A percentile compares a stretch with the other conserved stretches of the same genome.
phyloP scores from a whole-genome alignment of 2,888 invertebrate species.

The Nomada fucata region DNA sequence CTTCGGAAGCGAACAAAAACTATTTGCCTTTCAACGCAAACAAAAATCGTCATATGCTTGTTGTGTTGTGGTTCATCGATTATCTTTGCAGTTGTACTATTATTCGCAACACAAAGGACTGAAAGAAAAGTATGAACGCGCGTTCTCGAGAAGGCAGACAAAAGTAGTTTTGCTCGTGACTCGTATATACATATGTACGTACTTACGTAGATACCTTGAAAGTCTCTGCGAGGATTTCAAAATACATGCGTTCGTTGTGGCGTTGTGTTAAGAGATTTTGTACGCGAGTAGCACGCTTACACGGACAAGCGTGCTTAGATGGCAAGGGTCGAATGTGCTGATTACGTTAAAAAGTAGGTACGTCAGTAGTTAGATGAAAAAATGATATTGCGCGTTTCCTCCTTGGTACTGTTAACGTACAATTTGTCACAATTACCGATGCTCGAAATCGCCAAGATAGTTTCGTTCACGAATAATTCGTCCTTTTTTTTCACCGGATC shows the following conservation, averaged over 20 bases:
- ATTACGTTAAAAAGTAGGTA: slow-evolving; percentile 43
- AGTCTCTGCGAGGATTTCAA: slow-evolving; percentile 1
- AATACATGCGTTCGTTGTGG: neutral
- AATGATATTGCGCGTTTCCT: slow-evolving; percentile 15
- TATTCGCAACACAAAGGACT: too few relatives aligned
- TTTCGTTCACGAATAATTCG: slow-evolving; percentile 10
- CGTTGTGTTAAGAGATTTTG: too few relatives aligned
- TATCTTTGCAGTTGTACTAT: too few relatives aligned
- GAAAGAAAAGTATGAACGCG: too few relatives aligned
- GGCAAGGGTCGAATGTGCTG: slow-evolving; percentile 38
- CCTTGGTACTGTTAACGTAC: slow-evolving; percentile 6
- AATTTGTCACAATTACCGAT: neutral
- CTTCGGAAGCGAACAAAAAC: too few relatives aligned
- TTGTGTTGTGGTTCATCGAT: too few relatives aligned
- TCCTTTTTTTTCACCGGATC: slow-evolving; percentile 3
- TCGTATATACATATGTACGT: neutral
- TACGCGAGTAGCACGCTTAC: neutral
- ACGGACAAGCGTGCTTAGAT: slow-evolving; percentile 1
- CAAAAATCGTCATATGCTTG: too few relatives aligned
- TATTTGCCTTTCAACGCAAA: too few relatives aligned
- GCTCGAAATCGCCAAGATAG: neutral
- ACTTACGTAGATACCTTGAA: neutral
- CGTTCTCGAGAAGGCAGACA: neutral
- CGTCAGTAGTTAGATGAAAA: slow-evolving; percentile 10
- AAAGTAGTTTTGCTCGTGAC: neutral